These are phyloP conservation scores for Bombyx huttoni DNA, from an alignment of 2,888 invertebrate genomes.

Conservation along the genomic window DNA sequence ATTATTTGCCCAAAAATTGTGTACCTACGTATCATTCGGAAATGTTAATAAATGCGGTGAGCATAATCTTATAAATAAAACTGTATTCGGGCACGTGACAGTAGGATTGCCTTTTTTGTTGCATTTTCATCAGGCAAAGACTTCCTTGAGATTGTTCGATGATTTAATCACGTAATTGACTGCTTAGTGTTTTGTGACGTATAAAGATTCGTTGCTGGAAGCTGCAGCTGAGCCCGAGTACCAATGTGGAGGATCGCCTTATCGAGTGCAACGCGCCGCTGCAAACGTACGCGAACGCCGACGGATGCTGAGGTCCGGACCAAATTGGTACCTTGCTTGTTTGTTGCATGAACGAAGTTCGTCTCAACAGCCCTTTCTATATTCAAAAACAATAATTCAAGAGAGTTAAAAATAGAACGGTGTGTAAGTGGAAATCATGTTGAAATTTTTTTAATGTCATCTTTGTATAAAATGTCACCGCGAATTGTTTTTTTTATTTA, in stretches of 20 bases:
- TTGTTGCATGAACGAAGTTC: conserved; percentile 12
- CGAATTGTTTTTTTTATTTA: no score
- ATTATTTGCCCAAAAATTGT: no score
- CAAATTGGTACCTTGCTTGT: conserved; percentile 78
- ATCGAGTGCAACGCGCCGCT: conserved; percentile 91
- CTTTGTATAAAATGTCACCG: no score
- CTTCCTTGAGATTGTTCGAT: no score
- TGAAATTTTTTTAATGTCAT: no score
- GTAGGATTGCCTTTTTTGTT: no score
- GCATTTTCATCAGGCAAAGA: no score
- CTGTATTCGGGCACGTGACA: no score
- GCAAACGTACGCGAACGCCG: conserved; percentile 97
- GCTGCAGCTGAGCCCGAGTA: conserved; percentile 70
- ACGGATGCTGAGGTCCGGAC: conserved; percentile 97
- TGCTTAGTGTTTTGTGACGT: not conserved
- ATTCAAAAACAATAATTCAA: not conserved
- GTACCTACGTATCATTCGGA: no score
- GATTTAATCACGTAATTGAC: not conserved
- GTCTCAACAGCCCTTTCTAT: not conserved
- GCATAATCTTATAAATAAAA: no score
- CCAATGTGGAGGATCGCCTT: conserved; percentile 80
- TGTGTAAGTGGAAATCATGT: no score
- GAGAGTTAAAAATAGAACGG: not conserved
- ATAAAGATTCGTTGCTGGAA: conserved; percentile 45
- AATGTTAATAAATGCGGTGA: no score